Conservation (phyloP, 2,888 invertebrate genomes). For the Patella ulyssiponensis region DNA sequence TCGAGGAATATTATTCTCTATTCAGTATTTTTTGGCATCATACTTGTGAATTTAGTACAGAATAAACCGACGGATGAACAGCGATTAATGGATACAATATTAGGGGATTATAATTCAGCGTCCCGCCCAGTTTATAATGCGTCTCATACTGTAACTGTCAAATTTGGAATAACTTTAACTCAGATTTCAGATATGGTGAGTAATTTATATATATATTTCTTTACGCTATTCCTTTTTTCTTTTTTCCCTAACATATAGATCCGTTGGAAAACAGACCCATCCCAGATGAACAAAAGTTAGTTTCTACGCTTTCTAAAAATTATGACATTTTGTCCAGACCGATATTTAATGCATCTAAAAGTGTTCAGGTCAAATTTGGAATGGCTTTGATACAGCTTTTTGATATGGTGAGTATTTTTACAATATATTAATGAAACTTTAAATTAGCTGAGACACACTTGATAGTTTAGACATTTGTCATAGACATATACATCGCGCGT, state of each 20-base stretch:
- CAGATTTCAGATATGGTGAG: slow-evolving; percentile 72
- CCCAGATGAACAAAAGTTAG: slow-evolving; percentile 67
- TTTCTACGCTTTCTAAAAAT: slow-evolving; percentile 55
- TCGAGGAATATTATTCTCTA: not conserved
- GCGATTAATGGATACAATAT: slow-evolving; percentile 59
- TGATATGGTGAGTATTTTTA: slow-evolving; percentile 65
- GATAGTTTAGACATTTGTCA: no score
- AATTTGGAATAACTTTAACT: slow-evolving; percentile 70
- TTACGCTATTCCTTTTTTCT: not conserved
- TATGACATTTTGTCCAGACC: slow-evolving; percentile 68
- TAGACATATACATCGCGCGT: no score
- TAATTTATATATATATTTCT: slow-evolving; percentile 15
- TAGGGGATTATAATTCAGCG: slow-evolving; percentile 67
- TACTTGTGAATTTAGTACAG: slow-evolving; percentile 28
- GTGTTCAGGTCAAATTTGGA: slow-evolving; percentile 66
- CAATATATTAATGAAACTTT: not conserved
- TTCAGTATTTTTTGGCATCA: not conserved
- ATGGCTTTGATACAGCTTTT: slow-evolving; percentile 66
- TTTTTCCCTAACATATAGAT: slow-evolving; percentile 1
- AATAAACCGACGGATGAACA: slow-evolving; percentile 67
- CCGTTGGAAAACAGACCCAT: slow-evolving; percentile 28
- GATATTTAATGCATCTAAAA: slow-evolving; percentile 66
- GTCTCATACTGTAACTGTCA: slow-evolving; percentile 65
- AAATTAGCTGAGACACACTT: no score
- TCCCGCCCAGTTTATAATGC: slow-evolving; percentile 71